phyloP scores from a whole-genome alignment of 1,140 invertebrate species.

The Drosophila yakuba region DNA sequence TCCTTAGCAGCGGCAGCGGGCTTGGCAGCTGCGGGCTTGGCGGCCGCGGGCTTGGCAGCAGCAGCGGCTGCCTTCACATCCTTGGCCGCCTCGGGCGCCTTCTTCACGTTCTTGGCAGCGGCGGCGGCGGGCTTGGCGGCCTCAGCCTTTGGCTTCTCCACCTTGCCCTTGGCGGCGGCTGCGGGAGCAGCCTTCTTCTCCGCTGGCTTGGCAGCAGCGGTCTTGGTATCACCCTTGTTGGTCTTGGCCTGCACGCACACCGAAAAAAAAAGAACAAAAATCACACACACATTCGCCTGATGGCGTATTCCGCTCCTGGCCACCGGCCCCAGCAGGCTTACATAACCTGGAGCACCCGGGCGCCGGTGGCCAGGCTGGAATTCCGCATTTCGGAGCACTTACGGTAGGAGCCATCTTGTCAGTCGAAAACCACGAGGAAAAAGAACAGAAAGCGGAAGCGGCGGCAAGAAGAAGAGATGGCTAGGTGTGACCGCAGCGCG shows the following conservation, averaged over 20 bases:
- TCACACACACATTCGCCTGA: background rate
- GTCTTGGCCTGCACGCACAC: slow-evolving; percentile 65
- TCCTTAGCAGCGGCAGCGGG: slow-evolving; percentile 85
- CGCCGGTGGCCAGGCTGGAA: too few species aligned
- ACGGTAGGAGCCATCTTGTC: slow-evolving; percentile 84
- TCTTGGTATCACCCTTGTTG: slow-evolving; percentile 80
- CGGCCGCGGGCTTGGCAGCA: slow-evolving; percentile 54
- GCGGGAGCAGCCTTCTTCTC: slow-evolving; percentile 80
- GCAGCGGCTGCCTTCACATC: slow-evolving; percentile 69
- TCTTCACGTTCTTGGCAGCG: slow-evolving; percentile 82
- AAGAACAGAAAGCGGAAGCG: slow-evolving; percentile 62
- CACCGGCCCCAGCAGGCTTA: background rate
- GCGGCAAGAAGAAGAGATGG: slow-evolving; percentile 11
- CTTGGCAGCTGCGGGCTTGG: slow-evolving; percentile 69
- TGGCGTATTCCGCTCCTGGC: background rate
- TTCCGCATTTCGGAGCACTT: slow-evolving; percentile 42
- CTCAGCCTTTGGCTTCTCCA: slow-evolving; percentile 84
- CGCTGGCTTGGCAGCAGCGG: slow-evolving; percentile 74
- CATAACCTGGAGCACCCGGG: background rate
- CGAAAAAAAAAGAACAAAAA: slow-evolving; percentile 22
- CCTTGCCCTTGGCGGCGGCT: slow-evolving; percentile 81
- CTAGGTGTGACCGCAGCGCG: background rate
- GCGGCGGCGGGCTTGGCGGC: slow-evolving; percentile 79
- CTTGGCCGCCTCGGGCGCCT: slow-evolving; percentile 77
- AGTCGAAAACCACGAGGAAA: slow-evolving; percentile 79